A percentile compares a stretch with the other conserved stretches of the same genome.
These are phyloP conservation scores for Hydrochoerus hydrochaeris DNA, from an alignment of 2,113 vertebrate genomes.

Conservation along the genomic window DNA sequence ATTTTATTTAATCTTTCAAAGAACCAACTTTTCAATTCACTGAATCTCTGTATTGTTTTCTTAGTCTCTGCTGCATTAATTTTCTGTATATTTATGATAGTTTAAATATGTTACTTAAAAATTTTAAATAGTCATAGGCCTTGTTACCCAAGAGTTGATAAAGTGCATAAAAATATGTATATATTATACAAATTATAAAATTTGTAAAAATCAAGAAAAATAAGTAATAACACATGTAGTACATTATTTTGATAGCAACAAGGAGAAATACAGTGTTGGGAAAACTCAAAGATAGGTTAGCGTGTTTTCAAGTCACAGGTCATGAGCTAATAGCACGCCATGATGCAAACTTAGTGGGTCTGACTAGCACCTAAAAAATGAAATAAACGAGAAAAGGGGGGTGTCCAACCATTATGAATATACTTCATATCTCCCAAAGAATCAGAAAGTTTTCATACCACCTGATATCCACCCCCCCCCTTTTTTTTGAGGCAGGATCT, in stretches of 20 bases:
- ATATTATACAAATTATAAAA: not conserved
- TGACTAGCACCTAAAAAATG: not conserved
- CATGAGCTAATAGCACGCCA: conserved; percentile 26
- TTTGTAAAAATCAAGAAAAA: conserved; percentile 7
- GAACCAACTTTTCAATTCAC: not conserved
- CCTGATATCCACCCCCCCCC: no score
- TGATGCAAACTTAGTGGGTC: not conserved
- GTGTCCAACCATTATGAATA: not conserved
- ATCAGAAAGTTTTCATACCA: conserved; percentile 5
- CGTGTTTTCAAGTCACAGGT: not conserved
- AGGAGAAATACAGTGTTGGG: not conserved
- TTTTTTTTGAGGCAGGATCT: no score
- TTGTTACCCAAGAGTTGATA: not conserved
- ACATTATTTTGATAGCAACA: conserved; percentile 9
- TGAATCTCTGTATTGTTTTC: not conserved
- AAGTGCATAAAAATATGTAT: not conserved
- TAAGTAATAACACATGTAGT: not conserved
- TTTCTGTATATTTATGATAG: conserved; percentile 42
- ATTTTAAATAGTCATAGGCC: not conserved
- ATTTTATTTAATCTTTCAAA: not conserved
- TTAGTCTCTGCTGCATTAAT: not conserved
- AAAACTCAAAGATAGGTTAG: not conserved
- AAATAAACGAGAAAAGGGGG: not conserved
- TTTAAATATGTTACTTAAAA: conserved; percentile 34
- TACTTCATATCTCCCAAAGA: not conserved